A percentile compares a stretch with the other conserved stretches of the same genome.
phyloP scores from a whole-genome alignment of 2,797 vertebrate genomes.

The Eleutherodactylus coqui region DNA sequence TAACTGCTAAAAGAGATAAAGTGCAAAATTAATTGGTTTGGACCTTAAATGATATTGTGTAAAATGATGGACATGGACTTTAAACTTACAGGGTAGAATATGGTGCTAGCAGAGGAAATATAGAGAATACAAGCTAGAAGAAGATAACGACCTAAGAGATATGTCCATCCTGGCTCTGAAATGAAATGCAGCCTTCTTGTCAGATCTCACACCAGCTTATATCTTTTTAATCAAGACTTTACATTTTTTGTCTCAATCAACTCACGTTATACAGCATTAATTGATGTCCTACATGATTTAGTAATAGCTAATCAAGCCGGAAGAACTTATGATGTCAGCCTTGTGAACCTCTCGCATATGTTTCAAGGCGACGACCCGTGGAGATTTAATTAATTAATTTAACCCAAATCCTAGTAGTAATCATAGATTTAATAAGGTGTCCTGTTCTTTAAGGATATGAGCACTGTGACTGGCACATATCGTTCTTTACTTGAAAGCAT shows the following conservation, averaged over 20 bases:
- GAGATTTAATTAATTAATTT: neutral
- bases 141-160: too few relatives aligned
- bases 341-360: neutral
- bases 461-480: neutral
- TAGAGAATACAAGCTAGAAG: too few relatives aligned
- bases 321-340: neutral
- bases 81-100: too few relatives aligned
- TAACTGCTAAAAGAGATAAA: too few relatives aligned
- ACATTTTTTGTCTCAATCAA: constrained; percentile 17
- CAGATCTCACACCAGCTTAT: neutral
- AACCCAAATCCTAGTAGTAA: neutral
- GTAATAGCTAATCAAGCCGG: neutral
- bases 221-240: neutral
- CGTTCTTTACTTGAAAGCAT: neutral
- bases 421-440: neutral
- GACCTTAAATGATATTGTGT: too few relatives aligned
- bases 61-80: too few relatives aligned
- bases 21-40: too few relatives aligned
- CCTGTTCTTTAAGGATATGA: neutral
- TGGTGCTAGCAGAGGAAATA: too few relatives aligned
- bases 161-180: neutral
- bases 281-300: constrained; percentile 22
- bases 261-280: neutral
- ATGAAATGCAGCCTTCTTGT: neutral
- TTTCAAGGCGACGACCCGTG: neutral